phyloP scores from a whole-genome alignment of 2,797 vertebrate species.

The Poeciliopsis gracilis region DNA sequence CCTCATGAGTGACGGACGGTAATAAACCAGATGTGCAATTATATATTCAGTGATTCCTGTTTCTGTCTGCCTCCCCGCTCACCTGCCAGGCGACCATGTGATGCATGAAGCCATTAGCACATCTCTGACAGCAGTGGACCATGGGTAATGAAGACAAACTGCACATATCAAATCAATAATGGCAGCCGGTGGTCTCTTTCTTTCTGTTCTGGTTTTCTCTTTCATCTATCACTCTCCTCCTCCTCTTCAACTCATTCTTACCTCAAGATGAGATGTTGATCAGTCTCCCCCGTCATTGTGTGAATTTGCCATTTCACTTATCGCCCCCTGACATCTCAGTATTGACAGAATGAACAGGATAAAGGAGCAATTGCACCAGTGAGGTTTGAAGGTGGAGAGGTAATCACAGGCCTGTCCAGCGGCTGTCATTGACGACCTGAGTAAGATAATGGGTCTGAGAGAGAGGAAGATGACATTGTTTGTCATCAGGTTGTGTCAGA shows the following conservation, averaged over 20 bases:
- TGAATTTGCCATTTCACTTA: conserved; percentile 61
- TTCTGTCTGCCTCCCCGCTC: conserved; percentile 32
- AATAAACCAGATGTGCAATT: conserved; percentile 56
- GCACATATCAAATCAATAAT: conserved; percentile 39
- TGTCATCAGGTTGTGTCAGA: background rate
- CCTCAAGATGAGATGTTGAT: conserved; percentile 49
- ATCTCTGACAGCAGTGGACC: conserved; percentile 49
- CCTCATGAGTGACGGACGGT: conserved; percentile 35
- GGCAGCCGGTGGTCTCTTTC: conserved; percentile 28
- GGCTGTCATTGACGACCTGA: conserved; percentile 44
- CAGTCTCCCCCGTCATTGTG: conserved; percentile 33
- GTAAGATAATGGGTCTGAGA: conserved; percentile 19
- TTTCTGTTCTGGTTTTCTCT: conserved; percentile 14
- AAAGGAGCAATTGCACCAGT: conserved; percentile 42
- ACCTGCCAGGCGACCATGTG: conserved; percentile 43
- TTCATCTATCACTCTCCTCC: conserved; percentile 32
- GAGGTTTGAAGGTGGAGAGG: conserved; percentile 42
- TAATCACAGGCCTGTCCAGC: conserved; percentile 67
- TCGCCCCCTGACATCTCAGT: conserved; percentile 44
- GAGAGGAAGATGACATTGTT: conserved; percentile 13
- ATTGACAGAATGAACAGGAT: conserved; percentile 36
- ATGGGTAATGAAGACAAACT: conserved; percentile 62
- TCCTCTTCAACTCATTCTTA: conserved; percentile 21
- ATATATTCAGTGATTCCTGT: conserved; percentile 46
- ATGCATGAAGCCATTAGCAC: conserved; percentile 41